phyloP scores from a whole-genome alignment of 1,140 invertebrate genomes.

The Reticulitermes speratus region DNA sequence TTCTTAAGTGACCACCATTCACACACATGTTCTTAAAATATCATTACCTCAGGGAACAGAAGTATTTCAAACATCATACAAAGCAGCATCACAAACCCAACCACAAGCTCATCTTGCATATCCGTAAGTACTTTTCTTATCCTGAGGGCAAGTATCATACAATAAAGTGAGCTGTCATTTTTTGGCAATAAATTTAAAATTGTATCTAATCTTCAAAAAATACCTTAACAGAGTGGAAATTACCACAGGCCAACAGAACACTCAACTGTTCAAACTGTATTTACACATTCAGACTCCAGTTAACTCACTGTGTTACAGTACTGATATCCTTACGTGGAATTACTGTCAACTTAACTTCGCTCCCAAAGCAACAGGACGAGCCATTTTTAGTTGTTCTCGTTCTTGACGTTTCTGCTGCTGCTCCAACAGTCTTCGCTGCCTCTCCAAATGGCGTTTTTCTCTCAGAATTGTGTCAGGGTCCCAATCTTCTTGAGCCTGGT shows the following conservation, averaged over 20 bases:
- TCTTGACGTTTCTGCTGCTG: constrained; percentile 32
- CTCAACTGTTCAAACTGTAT: not conserved
- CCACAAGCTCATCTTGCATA: too few relatives aligned
- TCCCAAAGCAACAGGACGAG: constrained; percentile 25
- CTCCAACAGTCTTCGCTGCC: constrained; percentile 29
- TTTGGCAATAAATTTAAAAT: too few relatives aligned
- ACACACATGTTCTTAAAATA: too few relatives aligned
- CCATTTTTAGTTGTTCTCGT: constrained; percentile 30
- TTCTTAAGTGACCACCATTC: too few relatives aligned
- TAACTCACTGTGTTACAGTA: not conserved
- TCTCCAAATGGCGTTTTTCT: constrained; percentile 32
- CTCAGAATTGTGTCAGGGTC: constrained; percentile 31
- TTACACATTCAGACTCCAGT: not conserved
- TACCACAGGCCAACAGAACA: not conserved
- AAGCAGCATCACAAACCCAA: too few relatives aligned
- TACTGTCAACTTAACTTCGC: constrained; percentile 32
- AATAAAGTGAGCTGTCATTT: too few relatives aligned
- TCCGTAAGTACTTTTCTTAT: too few relatives aligned
- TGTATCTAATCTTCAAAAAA: not conserved
- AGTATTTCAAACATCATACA: too few relatives aligned
- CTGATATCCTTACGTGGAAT: not conserved
- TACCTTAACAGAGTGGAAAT: not conserved
- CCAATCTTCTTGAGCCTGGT: constrained; percentile 34
- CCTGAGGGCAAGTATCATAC: too few relatives aligned
- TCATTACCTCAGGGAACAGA: too few relatives aligned